Conservation (phyloP, 2,113 vertebrate genomes). For the Sprattus sprattus region DNA sequence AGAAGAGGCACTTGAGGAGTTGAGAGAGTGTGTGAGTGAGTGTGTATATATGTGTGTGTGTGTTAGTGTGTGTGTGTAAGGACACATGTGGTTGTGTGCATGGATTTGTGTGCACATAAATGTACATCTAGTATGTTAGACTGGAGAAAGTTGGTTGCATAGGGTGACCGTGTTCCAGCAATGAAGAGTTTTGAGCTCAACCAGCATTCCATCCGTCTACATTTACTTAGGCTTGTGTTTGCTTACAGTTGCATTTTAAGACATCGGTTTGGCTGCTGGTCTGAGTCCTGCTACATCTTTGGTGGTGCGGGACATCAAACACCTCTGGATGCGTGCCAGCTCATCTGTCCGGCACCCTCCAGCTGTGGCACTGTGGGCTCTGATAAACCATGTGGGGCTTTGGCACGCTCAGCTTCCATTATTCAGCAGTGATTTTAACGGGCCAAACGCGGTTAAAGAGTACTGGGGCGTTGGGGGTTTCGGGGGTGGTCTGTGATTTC, state of each 20-base stretch:
- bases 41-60: not conserved
- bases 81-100: not conserved
- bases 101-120: not conserved
- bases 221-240: not conserved
- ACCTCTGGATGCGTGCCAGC: not conserved
- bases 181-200: not conserved
- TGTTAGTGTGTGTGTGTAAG: not conserved
- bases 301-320: slow-evolving; percentile 5
- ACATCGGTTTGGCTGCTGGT: not conserved
- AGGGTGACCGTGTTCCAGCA: not conserved
- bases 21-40: not conserved
- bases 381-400: slow-evolving; percentile 24
- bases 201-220: not conserved
- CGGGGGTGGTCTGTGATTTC: slow-evolving; percentile 6
- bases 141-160: not conserved
- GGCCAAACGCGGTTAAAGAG: not conserved
- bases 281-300: not conserved
- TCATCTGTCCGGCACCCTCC: not conserved
- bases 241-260: slow-evolving; percentile 4
- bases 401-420: slow-evolving; percentile 39
- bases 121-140: not conserved
- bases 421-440: slow-evolving; percentile 39
- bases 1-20: slow-evolving; percentile 25
- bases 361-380: slow-evolving; percentile 4
- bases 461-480: not conserved